Evolutionary conservation across 2,888 invertebrate genomes (phyloP).

Genomic region (Spodoptera littoralis): DNA sequence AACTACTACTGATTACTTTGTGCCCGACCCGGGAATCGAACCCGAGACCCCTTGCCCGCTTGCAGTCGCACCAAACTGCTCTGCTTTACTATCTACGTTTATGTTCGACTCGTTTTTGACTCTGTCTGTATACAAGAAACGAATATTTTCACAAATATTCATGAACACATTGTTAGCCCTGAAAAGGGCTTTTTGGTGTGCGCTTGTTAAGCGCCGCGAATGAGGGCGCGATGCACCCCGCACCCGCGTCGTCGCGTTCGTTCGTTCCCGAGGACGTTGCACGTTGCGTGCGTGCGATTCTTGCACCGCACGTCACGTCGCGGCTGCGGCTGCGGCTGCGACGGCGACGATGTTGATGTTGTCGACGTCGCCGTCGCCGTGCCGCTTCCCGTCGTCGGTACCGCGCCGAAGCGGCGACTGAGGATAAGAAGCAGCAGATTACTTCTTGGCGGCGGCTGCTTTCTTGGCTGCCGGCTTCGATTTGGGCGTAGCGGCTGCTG

Average conservation of each 20-base stretch:
- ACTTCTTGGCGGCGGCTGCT: constrained; percentile 52
- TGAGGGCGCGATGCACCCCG: constrained; percentile 4
- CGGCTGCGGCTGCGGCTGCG: too few species aligned
- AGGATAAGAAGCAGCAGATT: constrained; percentile 16
- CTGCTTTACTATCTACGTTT: too few species aligned
- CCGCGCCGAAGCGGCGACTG: constrained; percentile 11
- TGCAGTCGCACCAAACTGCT: too few species aligned
- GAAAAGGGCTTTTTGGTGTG: constrained; percentile 48
- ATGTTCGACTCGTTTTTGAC: background rate
- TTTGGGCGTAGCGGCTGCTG: constrained; percentile 53
- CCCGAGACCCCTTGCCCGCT: too few species aligned
- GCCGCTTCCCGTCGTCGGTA: background rate
- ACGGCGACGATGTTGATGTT: too few species aligned
- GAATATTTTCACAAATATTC: constrained; percentile 38
- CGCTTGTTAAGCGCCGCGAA: constrained; percentile 12
- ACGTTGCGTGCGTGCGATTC: background rate
- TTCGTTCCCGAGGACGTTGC: background rate
- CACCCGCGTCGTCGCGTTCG: constrained; percentile 72
- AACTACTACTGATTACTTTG: too few species aligned
- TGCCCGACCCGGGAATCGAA: too few species aligned
- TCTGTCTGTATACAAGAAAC: constrained; percentile 11
- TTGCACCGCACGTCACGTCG: background rate
- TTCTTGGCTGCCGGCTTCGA: constrained; percentile 57
- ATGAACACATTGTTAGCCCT: constrained; percentile 45
- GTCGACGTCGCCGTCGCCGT: too few species aligned